Base-by-base conservation (phyloP, 2,888 invertebrate species). In the Melanargia galathea region DNA sequence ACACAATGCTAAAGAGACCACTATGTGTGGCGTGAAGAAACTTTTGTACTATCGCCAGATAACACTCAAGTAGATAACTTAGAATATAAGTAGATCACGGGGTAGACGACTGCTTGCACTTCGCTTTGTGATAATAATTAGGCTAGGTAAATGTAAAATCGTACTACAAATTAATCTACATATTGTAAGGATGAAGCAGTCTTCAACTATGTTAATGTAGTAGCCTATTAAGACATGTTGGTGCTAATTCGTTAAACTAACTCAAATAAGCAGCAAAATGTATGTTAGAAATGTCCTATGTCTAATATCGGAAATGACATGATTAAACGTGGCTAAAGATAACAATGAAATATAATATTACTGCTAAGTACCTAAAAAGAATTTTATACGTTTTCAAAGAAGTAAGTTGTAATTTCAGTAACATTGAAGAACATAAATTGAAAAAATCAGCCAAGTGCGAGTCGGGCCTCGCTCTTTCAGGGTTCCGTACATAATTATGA, bases 1-100 rank as follows among this genome's bases (percentile, higher is more conserved):
- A 70, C 86, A 64, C 80, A 86, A 87, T 84, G 63, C 70, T 74
- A 76, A 73, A 71, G 70, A 74, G 72, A 72, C 75, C 70, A 71
- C 68, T 76, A 73, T 73, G 75, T 74, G 71, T 26, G 62, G 69
- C 70, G 76, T 81, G 79, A 76, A 72, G 80, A 78, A 81, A 83
- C 79, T 66, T 71, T 70, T 67, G 67, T 71, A 70, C 71, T 78
- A 79, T 79, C 79, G 64, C 72, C 66, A 75, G 79, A 81, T 80
- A 81, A 67, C 63, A 70, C 40, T 2, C 16, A 16, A n/a, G 18
- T 43, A 75, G 78, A 79, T 78, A 78, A 77, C 71, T 72, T 66
- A 67, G 69, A 76, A 80, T n/a, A n/a, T n/a, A n/a, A 78, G 75
- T 75, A 71, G 80, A 77, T 74, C 80, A 80, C 63, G 73, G 65